Evolutionary conservation across 2,797 vertebrate species (phyloP), one percentile per base, ranked within the genome.

Genomic region (Acropternis orthonyx): DNA sequence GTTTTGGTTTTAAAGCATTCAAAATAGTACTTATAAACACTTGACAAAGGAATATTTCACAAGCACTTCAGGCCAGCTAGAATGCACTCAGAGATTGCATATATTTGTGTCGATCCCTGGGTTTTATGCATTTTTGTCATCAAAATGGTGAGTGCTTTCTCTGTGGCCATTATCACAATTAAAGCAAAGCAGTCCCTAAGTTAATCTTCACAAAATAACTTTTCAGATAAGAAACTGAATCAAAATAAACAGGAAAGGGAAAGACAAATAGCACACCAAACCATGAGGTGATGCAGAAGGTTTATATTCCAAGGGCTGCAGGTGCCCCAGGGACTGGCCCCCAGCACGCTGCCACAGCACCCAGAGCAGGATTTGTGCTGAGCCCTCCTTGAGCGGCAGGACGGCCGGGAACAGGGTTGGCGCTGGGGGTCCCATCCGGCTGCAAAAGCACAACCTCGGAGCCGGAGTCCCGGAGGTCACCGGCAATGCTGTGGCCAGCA

Each of bases 391-490:
- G 36, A n/a, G 14, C 3, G 6, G 18, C 2, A 8, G 23, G 13
- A 41, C 28, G 37, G 72, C n/a, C n/a, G 12, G 32, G 14, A 67
- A 19, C 30, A 5, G 37, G 7, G 9, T 4, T 4, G 18, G 9
- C 6, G 4, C 36, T 6, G 43, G 9, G 11, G 16, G 26, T 7
- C 26, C 28, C 9, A 7, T 15, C 55, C 16, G 12, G 37, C 48
- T 2, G 26, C 6, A 5, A 89, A 12, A 97, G 98, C 41, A 99
- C 96, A 94, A 99, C 98, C 96, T 98, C 98, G 27, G 96, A 96
- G 96, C 98, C 98, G 13, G 98, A 97, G 68, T 99, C 98, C 98
- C 98, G 79, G 39, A 92, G 43, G 37, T 89, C 62, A 10, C 22
- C 3, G 36, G 67, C 32, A 12, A 74, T 52, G 51, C 51, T 52